phyloP scores from a whole-genome alignment of 2,797 vertebrate species.

The Psittacula echo region DNA sequence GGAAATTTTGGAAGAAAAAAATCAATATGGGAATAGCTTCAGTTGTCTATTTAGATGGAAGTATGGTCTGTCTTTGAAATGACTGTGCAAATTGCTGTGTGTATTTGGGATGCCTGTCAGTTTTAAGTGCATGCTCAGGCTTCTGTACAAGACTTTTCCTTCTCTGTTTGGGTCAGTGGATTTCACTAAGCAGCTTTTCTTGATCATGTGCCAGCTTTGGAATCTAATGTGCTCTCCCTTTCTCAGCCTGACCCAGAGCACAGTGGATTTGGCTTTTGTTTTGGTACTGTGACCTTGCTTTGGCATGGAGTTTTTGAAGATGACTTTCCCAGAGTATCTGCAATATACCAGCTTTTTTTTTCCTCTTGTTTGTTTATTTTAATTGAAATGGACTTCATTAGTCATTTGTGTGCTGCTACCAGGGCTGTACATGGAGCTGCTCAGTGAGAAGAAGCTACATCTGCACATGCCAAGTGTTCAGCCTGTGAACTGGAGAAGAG shows the following conservation, averaged over 20 bases:
- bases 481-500: background rate
- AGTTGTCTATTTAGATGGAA: background rate
- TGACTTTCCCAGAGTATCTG: background rate
- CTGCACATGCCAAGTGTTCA: background rate
- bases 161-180: conserved; percentile 4
- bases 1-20: background rate
- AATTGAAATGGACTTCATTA: background rate
- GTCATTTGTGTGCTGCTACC: background rate
- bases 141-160: conserved; percentile 10
- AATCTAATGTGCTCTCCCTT: background rate
- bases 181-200: conserved; percentile 55
- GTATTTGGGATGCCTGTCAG: background rate
- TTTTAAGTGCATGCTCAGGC: background rate
- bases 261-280: background rate
- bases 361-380: background rate
- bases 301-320: background rate
- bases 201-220: conserved; percentile 26
- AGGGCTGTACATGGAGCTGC: background rate
- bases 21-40: background rate
- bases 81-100: background rate
- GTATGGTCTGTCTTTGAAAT: background rate
- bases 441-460: background rate
- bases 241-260: background rate
- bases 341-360: background rate
- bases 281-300: conserved; percentile 10